Conservation (phyloP, 2,888 invertebrate species). For the Urechis unicinctus region DNA sequence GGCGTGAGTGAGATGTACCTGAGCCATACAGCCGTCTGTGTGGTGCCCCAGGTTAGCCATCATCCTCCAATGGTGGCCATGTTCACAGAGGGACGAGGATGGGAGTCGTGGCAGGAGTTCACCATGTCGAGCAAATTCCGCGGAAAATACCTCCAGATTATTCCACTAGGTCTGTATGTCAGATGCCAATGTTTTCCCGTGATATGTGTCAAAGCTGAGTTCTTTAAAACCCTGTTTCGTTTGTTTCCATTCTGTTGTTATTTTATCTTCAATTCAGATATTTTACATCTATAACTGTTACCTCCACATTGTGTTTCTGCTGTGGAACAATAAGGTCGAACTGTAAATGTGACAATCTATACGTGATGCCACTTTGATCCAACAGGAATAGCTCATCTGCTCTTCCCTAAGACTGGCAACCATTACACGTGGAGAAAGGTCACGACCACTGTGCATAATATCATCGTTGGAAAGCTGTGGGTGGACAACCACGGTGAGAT, state of each 20-base stretch:
- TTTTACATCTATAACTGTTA: too few relatives aligned
- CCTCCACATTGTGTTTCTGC: too few relatives aligned
- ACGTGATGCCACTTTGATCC: background rate
- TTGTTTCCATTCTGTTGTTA: too few relatives aligned
- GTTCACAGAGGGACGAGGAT: constrained; percentile 81
- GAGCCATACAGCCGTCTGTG: background rate
- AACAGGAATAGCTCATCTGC: constrained; percentile 57
- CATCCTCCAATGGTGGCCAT: constrained; percentile 98
- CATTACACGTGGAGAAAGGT: constrained; percentile 97
- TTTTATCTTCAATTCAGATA: too few relatives aligned
- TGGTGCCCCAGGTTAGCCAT: constrained; percentile 83
- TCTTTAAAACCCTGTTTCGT: too few relatives aligned
- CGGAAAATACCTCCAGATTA: constrained; percentile 83
- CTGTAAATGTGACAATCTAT: too few relatives aligned
- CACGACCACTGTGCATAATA: constrained; percentile 98
- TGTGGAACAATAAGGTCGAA: too few relatives aligned
- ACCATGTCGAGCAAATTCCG: constrained; percentile 99
- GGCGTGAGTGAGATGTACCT: background rate
- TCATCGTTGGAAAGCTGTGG: constrained; percentile 98
- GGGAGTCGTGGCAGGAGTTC: constrained; percentile 98
- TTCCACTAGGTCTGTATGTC: constrained; percentile 56
- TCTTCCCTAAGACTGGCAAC: constrained; percentile 58
- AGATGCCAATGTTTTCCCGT: too few relatives aligned
- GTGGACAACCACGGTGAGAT: constrained; percentile 99
- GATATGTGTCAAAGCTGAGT: too few relatives aligned